phyloP scores from a whole-genome alignment of 2,888 invertebrate genomes.

The Andrena hattorfiana region DNA sequence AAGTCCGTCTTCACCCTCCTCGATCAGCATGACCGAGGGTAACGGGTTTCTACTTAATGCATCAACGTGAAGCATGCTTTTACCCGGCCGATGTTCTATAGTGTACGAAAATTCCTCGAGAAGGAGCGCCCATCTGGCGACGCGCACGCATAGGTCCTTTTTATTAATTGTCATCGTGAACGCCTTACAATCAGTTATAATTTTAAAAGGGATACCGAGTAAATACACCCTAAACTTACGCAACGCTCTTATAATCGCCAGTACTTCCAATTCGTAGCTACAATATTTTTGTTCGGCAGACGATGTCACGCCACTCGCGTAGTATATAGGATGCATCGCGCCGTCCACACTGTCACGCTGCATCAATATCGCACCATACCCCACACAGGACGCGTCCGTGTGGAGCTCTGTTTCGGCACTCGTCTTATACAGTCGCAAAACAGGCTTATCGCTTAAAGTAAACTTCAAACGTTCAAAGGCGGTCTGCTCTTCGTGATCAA shows the following conservation, averaged over 20 bases:
- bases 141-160: constrained; percentile 40
- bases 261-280: constrained; percentile 34
- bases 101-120: too few relatives aligned
- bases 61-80: too few relatives aligned
- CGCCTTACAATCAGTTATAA: constrained; percentile 57
- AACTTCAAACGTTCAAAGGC: background rate
- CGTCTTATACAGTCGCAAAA: background rate
- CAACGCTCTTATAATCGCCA: constrained; percentile 6
- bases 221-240: constrained; percentile 25
- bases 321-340: too few relatives aligned
- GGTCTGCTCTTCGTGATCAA: background rate
- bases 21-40: too few relatives aligned
- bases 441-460: background rate
- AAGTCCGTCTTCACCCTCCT: background rate
- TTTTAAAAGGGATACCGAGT: constrained; percentile 3
- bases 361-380: constrained; percentile 21
- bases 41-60: too few relatives aligned
- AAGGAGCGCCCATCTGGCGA: background rate
- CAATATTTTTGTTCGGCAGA: constrained; percentile 18
- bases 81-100: too few relatives aligned
- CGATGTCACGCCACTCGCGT: background rate
- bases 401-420: background rate
- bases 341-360: constrained; percentile 1
- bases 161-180: constrained; percentile 54
- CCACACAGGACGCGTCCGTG: background rate